Conservation (phyloP, 2,888 invertebrate genomes). For the Pollenia amentaria region DNA sequence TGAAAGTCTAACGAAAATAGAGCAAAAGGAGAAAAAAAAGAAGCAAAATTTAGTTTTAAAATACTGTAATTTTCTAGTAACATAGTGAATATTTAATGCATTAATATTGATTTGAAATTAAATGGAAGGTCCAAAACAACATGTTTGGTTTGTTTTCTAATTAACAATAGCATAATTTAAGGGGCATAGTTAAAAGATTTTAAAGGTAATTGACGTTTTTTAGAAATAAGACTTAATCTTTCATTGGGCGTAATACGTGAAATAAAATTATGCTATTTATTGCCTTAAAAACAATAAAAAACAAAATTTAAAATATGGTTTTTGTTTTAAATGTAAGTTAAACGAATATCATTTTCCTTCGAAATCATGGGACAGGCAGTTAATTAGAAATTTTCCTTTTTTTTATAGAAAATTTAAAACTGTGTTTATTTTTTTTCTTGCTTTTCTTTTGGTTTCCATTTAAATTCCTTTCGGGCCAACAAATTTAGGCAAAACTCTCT, state of each 20-base stretch:
- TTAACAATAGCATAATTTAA: conserved; percentile 5
- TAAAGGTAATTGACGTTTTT: background rate
- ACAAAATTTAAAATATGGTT: too few relatives aligned
- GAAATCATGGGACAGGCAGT: too few relatives aligned
- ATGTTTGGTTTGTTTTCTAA: conserved; percentile 16
- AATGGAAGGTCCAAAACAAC: background rate
- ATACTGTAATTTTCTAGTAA: conserved; percentile 62
- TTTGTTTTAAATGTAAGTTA: too few relatives aligned
- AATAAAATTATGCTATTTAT: too few relatives aligned
- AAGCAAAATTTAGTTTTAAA: conserved; percentile 30
- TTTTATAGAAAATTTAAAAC: background rate
- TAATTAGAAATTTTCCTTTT: too few relatives aligned
- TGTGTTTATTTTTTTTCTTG: background rate
- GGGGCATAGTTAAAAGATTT: background rate
- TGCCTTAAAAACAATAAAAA: too few relatives aligned
- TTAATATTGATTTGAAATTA: conserved; percentile 60
- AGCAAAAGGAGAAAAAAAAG: background rate
- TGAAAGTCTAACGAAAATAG: conserved; percentile 19
- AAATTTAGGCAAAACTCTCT: conserved; percentile 22
- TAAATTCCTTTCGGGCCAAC: background rate
- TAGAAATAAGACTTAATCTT: background rate
- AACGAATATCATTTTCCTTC: too few relatives aligned
- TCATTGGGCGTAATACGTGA: too few relatives aligned
- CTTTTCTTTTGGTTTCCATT: background rate
- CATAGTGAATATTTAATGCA: conserved; percentile 59